phyloP scores from a whole-genome alignment of 2,113 vertebrate species.

The Ageneiosus marmoratus region DNA sequence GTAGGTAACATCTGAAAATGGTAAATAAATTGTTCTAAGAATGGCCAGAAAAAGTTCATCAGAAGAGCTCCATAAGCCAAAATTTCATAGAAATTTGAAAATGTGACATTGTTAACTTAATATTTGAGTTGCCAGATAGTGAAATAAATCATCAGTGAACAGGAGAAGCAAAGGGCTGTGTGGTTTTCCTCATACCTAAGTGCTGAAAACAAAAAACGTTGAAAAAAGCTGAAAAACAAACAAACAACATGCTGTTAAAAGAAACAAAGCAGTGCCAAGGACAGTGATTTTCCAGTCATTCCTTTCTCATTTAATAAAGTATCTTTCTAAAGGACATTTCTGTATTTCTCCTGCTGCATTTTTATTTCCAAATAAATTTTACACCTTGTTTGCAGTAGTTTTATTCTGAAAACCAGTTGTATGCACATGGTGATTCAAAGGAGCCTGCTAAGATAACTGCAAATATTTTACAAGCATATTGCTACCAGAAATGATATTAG shows the following conservation, averaged over 20 bases:
- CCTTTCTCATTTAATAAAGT: not conserved
- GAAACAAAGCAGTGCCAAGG: not conserved
- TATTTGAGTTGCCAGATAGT: not conserved
- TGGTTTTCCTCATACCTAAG: not conserved
- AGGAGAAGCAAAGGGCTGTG: not conserved
- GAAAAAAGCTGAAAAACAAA: not conserved
- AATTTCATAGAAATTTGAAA: not conserved
- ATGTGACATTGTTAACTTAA: not conserved
- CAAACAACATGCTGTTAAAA: not conserved
- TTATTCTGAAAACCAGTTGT: slow-evolving; percentile 12
- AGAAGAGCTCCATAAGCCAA: not conserved
- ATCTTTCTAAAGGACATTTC: not conserved
- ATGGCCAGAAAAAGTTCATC: not conserved
- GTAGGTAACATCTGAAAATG: not conserved
- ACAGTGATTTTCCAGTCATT: not conserved
- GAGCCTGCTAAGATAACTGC: slow-evolving; percentile 6
- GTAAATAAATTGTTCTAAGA: not conserved
- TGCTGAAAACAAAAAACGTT: not conserved
- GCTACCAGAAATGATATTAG: not conserved
- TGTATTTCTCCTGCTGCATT: not conserved
- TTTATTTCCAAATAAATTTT: not conserved
- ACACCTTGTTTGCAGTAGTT: not conserved
- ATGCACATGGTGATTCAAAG: slow-evolving; percentile 7
- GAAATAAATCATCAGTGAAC: not conserved
- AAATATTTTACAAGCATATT: slow-evolving; percentile 10